Conservation (phyloP, 2,888 invertebrate species). For the Belgica antarctica region DNA sequence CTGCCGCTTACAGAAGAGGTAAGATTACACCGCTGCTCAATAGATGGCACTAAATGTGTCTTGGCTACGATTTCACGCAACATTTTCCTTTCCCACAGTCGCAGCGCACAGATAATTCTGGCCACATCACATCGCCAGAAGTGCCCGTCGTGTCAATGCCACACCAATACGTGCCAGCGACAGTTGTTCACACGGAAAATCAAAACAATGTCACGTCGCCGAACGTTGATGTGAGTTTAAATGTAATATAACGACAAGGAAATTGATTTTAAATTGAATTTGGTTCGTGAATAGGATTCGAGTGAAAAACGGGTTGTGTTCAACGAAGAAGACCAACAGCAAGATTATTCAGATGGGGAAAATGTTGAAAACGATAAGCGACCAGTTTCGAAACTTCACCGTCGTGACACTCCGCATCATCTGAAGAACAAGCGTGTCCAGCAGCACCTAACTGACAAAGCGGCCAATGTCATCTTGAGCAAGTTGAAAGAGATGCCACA, state of each 20-base stretch:
- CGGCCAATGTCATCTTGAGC: conserved; percentile 63
- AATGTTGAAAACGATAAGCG: conserved; percentile 54
- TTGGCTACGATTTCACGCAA: not conserved
- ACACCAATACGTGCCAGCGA: conserved; percentile 4
- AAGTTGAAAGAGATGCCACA: conserved; percentile 40
- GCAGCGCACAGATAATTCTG: conserved; percentile 26
- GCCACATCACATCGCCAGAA: not conserved
- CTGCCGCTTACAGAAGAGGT: conserved; percentile 55
- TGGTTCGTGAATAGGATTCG: conserved; percentile 52
- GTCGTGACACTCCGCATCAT: conserved; percentile 97
- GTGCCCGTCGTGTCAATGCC: too few relatives aligned
- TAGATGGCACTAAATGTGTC: conserved; percentile 20
- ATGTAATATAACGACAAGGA: not conserved
- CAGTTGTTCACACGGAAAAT: conserved; percentile 25
- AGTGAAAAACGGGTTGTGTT: conserved; percentile 66
- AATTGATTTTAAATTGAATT: conserved; percentile 38
- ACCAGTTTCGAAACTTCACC: conserved; percentile 53
- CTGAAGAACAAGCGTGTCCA: conserved; percentile 95
- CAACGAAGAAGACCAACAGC: conserved; percentile 50
- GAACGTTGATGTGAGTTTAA: conserved; percentile 18
- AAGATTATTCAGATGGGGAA: conserved; percentile 51
- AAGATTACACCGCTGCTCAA: conserved; percentile 46
- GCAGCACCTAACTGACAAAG: conserved; percentile 63
- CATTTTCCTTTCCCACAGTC: conserved; percentile 36
- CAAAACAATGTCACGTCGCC: conserved; percentile 28